phyloP scores from a whole-genome alignment of 2,113 vertebrate genomes.

The Oncorhynchus tshawytscha region DNA sequence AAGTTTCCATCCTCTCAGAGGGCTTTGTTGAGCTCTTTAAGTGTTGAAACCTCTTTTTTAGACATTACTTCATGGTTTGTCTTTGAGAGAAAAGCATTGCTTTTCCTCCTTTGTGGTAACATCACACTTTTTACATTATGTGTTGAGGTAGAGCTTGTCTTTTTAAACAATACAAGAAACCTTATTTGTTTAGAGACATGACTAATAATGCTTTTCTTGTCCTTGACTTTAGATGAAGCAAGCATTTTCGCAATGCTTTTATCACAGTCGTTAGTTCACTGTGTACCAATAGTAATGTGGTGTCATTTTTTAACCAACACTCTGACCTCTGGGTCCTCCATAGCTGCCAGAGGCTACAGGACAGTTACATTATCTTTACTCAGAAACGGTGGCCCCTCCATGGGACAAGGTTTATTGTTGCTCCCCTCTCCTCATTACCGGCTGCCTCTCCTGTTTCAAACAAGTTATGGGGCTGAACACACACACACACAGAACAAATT shows the following conservation, averaged over 20 bases:
- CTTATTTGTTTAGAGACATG: too few species aligned
- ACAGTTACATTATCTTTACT: neutral
- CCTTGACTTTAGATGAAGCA: neutral
- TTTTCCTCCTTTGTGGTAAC: too few species aligned
- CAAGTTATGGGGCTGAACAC: neutral
- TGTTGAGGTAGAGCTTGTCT: too few species aligned
- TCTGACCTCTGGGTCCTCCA: neutral
- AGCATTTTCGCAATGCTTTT: neutral
- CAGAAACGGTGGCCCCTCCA: neutral
- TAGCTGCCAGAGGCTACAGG: neutral
- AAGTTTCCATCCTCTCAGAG: constrained; percentile 37
- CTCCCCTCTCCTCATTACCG: constrained; percentile 8
- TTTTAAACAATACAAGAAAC: too few species aligned
- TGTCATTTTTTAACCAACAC: neutral
- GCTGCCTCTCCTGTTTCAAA: neutral
- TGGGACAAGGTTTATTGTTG: constrained; percentile 7
- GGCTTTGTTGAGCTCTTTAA: neutral
- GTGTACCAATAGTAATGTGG: neutral
- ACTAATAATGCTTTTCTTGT: neutral
- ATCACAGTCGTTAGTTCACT: neutral
- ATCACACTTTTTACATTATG: neutral
- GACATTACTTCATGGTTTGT: neutral
- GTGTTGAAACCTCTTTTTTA: neutral
- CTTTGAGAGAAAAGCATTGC: too few species aligned
- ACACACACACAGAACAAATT: neutral